Percentiles rank a stretch among this genome's conserved stretches.
phyloP scores from a whole-genome alignment of 2,888 invertebrate species.

The Fabriciana adippe region DNA sequence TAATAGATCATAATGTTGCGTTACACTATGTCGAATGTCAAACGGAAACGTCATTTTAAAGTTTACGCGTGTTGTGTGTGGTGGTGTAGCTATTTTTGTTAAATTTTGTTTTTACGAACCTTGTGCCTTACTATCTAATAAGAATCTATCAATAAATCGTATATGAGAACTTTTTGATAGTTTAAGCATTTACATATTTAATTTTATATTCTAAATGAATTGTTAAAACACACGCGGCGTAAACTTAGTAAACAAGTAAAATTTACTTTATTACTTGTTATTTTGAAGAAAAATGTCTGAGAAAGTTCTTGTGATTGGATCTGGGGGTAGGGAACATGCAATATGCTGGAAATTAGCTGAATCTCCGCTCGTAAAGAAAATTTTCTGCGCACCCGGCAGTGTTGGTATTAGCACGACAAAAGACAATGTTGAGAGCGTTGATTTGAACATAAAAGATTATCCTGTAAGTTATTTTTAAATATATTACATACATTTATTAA shows the following conservation, averaged over 20 bases:
- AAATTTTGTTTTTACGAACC: constrained; percentile 6
- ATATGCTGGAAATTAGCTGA: constrained; percentile 96
- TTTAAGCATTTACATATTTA: constrained; percentile 9
- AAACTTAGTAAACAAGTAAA: constrained; percentile 39
- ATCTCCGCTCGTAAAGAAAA: constrained; percentile 85
- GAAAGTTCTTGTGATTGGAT: constrained; percentile 91
- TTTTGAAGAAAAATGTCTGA: constrained; percentile 57
- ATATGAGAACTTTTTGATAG: constrained; percentile 5
- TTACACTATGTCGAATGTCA: constrained; percentile 25
- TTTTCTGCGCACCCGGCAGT: constrained; percentile 95
- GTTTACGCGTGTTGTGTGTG: constrained; percentile 60
- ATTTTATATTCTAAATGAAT: constrained; percentile 17
- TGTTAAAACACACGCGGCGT: constrained; percentile 33
- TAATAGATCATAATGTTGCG: background rate
- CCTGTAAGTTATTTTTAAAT: constrained; percentile 79
- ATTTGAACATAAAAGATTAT: constrained; percentile 86
- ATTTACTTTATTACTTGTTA: constrained; percentile 21
- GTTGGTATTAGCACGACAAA: constrained; percentile 87
- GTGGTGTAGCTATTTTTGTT: constrained; percentile 43
- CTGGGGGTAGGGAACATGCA: constrained; percentile 98
- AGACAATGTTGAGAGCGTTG: constrained; percentile 85
- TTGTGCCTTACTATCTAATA: constrained; percentile 12
- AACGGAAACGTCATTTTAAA: constrained; percentile 56
- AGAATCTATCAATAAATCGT: constrained; percentile 5
- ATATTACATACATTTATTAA: too few species aligned